These are phyloP conservation scores for Trichoplusia ni DNA, from an alignment of 1,140 invertebrate species.

Conservation along the genomic window DNA sequence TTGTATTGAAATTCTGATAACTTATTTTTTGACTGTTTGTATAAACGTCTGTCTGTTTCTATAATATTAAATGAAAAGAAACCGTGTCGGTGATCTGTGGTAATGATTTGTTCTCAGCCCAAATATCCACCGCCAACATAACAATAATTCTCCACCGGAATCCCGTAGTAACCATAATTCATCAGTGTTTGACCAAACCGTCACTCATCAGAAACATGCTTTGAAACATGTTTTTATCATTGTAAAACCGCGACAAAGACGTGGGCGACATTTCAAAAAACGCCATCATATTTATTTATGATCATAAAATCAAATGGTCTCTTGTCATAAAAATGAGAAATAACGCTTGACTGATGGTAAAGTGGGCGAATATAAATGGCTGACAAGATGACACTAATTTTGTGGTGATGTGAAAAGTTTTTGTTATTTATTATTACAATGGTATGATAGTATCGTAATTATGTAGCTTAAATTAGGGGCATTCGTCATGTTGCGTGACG, in stretches of 20 bases:
- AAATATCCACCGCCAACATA: too few species aligned
- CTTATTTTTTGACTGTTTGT: too few species aligned
- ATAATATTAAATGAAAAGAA: too few species aligned
- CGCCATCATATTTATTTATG: constrained; percentile 25
- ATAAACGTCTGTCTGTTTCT: too few species aligned
- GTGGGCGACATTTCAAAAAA: not conserved
- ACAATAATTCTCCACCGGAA: too few species aligned
- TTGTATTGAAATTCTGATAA: too few species aligned
- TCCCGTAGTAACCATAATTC: not conserved
- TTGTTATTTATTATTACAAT: not conserved
- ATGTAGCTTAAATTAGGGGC: too few species aligned
- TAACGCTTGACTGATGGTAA: not conserved
- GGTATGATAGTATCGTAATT: too few species aligned
- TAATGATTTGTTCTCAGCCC: too few species aligned
- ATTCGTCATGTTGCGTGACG: too few species aligned
- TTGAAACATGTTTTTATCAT: not conserved
- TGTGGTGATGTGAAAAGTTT: not conserved
- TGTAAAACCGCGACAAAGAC: not conserved
- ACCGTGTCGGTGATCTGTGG: too few species aligned
- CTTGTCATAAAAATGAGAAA: constrained; percentile 23
- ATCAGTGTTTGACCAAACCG: not conserved
- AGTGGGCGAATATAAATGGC: constrained; percentile 9
- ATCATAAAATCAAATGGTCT: constrained; percentile 14
- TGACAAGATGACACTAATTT: constrained; percentile 10
- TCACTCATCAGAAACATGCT: not conserved